A percentile compares a stretch with the other conserved stretches of the same genome.
Evolutionary conservation across 2,888 invertebrate genomes (phyloP).

Genomic region (Dinocampus coccinellae): DNA sequence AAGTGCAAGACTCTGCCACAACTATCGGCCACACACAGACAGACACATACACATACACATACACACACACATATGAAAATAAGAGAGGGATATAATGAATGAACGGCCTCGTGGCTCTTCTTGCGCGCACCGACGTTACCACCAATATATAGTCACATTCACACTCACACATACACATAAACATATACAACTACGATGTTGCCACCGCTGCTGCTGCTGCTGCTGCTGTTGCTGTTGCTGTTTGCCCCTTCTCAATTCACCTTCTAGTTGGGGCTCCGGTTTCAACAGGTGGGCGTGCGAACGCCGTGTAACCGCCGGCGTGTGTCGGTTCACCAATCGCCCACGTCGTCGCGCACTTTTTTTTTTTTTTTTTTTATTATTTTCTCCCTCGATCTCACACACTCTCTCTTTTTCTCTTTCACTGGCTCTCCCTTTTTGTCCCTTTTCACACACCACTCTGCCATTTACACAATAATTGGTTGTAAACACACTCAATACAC

Average conservation of each 20-base stretch:
- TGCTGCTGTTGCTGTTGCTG: constrained; percentile 12
- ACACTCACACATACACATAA: too few species aligned
- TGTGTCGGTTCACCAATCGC: constrained; percentile 48
- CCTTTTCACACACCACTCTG: too few species aligned
- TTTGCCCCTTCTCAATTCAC: constrained; percentile 51
- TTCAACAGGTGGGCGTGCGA: constrained; percentile 68
- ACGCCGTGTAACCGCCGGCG: constrained; percentile 54
- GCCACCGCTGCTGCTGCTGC: constrained; percentile 17
- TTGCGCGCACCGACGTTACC: background rate
- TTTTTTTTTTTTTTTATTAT: constrained; percentile 1
- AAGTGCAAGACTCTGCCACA: constrained; percentile 5
- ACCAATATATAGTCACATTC: too few species aligned
- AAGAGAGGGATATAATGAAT: constrained; percentile 45
- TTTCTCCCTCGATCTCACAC: background rate
- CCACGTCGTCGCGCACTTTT: constrained; percentile 42
- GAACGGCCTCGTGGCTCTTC: constrained; percentile 40
- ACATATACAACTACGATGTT: too few species aligned
- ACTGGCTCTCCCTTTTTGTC: background rate
- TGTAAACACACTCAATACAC: too few species aligned
- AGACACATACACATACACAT: background rate
- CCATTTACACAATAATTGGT: too few species aligned
- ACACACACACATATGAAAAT: background rate
- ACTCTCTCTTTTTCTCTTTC: background rate
- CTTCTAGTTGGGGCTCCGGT: constrained; percentile 54
- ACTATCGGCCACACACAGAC: background rate